Percentiles rank a stretch among this genome's conserved stretches.
phyloP scores from a whole-genome alignment of 2,888 invertebrate species.

The Chirona hameri region DNA sequence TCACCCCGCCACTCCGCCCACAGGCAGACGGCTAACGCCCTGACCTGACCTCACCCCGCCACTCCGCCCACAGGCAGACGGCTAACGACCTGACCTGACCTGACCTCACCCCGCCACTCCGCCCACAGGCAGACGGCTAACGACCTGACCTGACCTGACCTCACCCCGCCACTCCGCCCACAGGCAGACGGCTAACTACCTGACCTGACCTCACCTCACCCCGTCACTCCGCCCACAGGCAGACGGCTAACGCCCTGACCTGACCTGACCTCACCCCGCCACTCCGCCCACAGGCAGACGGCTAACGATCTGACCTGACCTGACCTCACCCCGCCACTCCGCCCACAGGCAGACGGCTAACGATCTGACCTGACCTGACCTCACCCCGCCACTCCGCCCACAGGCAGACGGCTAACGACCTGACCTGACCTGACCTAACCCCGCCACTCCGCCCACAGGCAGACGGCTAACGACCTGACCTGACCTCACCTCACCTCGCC shows the following conservation, averaged over 20 bases:
- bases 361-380: constrained; percentile 65
- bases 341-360: constrained; percentile 79
- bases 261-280: neutral
- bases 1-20: constrained; percentile 32
- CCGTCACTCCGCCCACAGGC: too few relatives aligned
- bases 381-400: too few relatives aligned
- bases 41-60: constrained; percentile 61
- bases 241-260: too few relatives aligned
- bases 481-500: neutral
- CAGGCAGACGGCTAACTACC: constrained; percentile 89
- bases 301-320: too few relatives aligned
- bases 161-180: constrained; percentile 32
- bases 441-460: too few relatives aligned
- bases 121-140: too few relatives aligned
- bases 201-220: constrained; percentile 56
- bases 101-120: neutral
- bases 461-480: too few relatives aligned
- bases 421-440: neutral
- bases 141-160: neutral
- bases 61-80: too few relatives aligned
- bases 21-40: constrained; percentile 89
- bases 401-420: too few relatives aligned
- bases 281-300: too few relatives aligned
- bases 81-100: neutral
- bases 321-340: neutral